These are phyloP conservation scores for Adrianichthys oophorus DNA, from an alignment of 2,797 vertebrate genomes.

Conservation along the genomic window DNA sequence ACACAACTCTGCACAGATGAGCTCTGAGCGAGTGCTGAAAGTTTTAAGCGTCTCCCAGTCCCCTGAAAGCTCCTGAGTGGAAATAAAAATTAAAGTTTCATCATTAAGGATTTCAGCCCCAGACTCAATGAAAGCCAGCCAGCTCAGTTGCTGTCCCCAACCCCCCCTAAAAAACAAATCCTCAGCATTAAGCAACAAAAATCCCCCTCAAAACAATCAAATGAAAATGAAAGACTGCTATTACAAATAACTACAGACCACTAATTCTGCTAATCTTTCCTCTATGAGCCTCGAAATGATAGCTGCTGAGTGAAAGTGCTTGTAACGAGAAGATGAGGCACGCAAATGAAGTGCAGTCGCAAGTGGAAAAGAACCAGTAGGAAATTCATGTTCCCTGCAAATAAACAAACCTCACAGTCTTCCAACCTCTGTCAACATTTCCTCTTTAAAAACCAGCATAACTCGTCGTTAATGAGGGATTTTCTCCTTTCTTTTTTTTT, in stretches of 20 bases:
- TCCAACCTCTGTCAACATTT: constrained; percentile 54
- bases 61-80: constrained; percentile 43
- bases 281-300: constrained; percentile 9
- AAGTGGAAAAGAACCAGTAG: constrained; percentile 29
- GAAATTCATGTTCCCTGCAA: constrained; percentile 34
- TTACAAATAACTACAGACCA: constrained; percentile 29
- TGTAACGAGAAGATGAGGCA: constrained; percentile 20
- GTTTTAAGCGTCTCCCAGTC: constrained; percentile 43
- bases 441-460: constrained; percentile 24
- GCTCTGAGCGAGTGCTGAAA: constrained; percentile 52
- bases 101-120: constrained; percentile 34
- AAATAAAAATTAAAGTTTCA: constrained; percentile 75
- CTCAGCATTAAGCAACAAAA: constrained; percentile 25
- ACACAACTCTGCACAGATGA: constrained; percentile 28
- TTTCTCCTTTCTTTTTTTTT: constrained; percentile 39
- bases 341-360: constrained; percentile 14
- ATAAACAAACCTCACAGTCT: constrained; percentile 51
- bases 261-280: constrained; percentile 20
- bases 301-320: constrained; percentile 21
- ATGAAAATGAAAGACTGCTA: constrained; percentile 36
- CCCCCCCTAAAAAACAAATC: constrained; percentile 32
- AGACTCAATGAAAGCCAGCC: constrained; percentile 44
- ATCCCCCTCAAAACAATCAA: constrained; percentile 26
- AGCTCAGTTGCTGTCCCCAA: constrained; percentile 56
- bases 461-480: constrained; percentile 52